phyloP scores from a whole-genome alignment of 64 coral and sea anemone genomes.

The Porites australiensis region DNA sequence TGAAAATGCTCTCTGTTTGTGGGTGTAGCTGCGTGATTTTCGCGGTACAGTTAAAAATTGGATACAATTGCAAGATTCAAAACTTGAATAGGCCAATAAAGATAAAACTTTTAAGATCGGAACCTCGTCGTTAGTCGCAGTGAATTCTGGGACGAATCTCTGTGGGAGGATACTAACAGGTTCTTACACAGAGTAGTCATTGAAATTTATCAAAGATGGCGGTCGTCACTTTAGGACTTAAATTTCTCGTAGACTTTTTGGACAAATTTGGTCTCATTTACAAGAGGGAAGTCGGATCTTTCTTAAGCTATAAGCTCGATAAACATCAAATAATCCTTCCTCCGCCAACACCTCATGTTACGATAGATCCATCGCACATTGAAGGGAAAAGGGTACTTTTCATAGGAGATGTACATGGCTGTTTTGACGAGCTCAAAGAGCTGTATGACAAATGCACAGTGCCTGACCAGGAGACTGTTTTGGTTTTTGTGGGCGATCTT shows the following conservation, averaged over 20 bases:
- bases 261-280: conserved; percentile 32
- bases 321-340: conserved; percentile 9
- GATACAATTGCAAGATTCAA: no score
- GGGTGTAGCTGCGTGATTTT: no score
- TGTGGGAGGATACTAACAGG: not conserved
- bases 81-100: no score
- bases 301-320: conserved; percentile 28
- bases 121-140: no score
- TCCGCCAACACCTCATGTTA: conserved; percentile 18
- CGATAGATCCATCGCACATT: not conserved
- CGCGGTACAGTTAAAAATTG: no score
- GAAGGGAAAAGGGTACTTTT: conserved; percentile 52
- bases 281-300: conserved; percentile 4
- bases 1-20: no score
- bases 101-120: no score
- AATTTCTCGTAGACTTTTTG: conserved; percentile 18
- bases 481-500: conserved; percentile 76
- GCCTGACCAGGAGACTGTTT: conserved; percentile 52
- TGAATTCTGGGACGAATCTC: no score
- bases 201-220: not conserved
- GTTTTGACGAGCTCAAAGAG: conserved; percentile 75
- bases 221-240: not conserved
- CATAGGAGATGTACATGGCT: conserved; percentile 82
- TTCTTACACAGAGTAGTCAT: not conserved
- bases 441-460: conserved; percentile 50